These are phyloP conservation scores for Drosophila littoralis DNA, from an alignment of 1,140 invertebrate genomes.

Conservation along the genomic window DNA sequence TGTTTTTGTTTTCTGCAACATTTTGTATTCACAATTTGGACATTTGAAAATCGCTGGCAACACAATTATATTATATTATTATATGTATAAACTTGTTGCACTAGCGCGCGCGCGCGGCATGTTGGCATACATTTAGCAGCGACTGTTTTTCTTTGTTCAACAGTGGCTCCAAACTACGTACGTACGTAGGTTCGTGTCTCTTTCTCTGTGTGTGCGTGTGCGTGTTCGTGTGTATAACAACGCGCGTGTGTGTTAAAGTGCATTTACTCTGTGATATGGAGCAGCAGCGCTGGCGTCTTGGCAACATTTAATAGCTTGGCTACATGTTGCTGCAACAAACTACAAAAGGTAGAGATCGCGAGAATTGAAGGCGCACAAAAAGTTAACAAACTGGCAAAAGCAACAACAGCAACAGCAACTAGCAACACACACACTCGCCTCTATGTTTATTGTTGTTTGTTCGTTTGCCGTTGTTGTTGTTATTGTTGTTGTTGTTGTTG, in stretches of 20 bases:
- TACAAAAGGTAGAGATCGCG: constrained; percentile 17
- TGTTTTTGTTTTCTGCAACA: background rate
- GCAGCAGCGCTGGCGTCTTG: constrained; percentile 10
- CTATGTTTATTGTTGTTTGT: constrained; percentile 13
- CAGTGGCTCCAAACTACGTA: constrained; percentile 30
- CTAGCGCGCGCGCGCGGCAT: constrained; percentile 53
- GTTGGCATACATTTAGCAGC: constrained; percentile 60
- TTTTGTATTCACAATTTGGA: background rate
- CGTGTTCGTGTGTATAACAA: constrained; percentile 19
- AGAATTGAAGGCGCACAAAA: constrained; percentile 12
- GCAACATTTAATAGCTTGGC: constrained; percentile 46
- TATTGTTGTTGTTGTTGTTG: constrained; percentile 19
- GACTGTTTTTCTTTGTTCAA: constrained; percentile 69
- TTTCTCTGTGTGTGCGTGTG: constrained; percentile 4
- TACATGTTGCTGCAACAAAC: constrained; percentile 51
- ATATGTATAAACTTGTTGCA: constrained; percentile 59
- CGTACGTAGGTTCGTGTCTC: constrained; percentile 1
- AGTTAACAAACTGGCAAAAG: constrained; percentile 11
- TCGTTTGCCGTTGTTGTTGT: constrained; percentile 10
- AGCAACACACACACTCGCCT: constrained; percentile 7
- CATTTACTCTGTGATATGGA: constrained; percentile 48
- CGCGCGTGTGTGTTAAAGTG: constrained; percentile 22
- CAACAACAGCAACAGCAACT: constrained; percentile 21
- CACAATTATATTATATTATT: background rate
- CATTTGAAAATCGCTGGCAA: background rate